Conservation (phyloP, 2,113 vertebrate genomes). For the Paracyprichromis sp. region DNA sequence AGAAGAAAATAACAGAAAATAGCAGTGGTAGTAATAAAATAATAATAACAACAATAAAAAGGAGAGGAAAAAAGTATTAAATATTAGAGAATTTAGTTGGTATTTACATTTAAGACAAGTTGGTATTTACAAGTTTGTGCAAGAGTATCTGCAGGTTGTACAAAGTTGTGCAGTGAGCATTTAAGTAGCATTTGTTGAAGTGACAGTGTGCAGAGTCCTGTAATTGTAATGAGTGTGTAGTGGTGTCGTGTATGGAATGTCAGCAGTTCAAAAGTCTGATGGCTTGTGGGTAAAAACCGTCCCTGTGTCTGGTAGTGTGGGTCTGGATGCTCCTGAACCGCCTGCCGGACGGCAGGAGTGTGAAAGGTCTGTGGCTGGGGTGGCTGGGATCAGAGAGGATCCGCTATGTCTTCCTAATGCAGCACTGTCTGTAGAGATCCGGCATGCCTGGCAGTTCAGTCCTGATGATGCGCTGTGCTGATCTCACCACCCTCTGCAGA, state of each 20-base stretch:
- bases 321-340: not conserved
- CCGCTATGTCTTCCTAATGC: not conserved
- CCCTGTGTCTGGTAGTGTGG: not conserved
- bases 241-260: not conserved
- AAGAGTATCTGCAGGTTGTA: not conserved
- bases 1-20: not conserved
- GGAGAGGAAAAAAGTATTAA: not conserved
- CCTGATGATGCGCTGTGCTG: not conserved
- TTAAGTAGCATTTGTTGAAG: not conserved
- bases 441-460: too few relatives aligned
- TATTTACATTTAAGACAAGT: not conserved
- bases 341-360: not conserved
- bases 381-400: not conserved
- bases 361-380: not conserved
- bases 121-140: not conserved
- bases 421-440: rapidly evolving
- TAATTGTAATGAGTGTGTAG: not conserved
- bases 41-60: not conserved
- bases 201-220: not conserved
- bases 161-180: not conserved
- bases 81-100: not conserved
- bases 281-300: not conserved
- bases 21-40: not conserved
- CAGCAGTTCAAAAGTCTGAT: not conserved
- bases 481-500: not conserved